Evolutionary conservation across 2,113 vertebrate genomes (phyloP).

Genomic region (Ursus arctos): DNA sequence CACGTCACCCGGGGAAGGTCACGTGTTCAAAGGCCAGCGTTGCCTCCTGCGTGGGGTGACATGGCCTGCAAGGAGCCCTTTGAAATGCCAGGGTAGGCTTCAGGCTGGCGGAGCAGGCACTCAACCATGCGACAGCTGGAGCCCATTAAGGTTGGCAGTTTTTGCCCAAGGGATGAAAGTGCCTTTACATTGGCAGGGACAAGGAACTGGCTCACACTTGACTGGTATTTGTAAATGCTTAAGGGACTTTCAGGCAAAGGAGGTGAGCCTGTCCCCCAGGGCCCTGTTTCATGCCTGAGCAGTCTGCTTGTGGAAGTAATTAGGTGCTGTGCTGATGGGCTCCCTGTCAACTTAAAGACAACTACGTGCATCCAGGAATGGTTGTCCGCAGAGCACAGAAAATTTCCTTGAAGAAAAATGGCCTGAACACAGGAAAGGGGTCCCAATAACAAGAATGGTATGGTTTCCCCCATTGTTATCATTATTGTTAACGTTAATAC

Average conservation of each 20-base stretch:
- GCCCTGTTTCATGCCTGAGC: neutral
- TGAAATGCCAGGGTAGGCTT: constrained; percentile 66
- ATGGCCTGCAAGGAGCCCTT: constrained; percentile 43
- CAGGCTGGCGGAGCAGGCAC: constrained; percentile 5
- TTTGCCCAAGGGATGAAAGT: constrained; percentile 37
- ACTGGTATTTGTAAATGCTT: constrained; percentile 34
- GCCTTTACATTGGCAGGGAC: constrained; percentile 60
- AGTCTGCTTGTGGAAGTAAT: constrained; percentile 49
- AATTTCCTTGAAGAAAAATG: neutral
- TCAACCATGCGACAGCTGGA: constrained; percentile 63
- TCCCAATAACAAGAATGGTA: neutral
- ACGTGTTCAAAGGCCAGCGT: constrained; percentile 12
- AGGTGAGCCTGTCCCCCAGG: neutral
- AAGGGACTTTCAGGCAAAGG: constrained; percentile 54
- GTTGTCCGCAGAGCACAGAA: neutral
- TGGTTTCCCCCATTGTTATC: neutral
- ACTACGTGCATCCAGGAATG: neutral
- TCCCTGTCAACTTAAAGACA: neutral
- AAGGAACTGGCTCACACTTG: constrained; percentile 52
- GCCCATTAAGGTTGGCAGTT: constrained; percentile 63
- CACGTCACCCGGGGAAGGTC: neutral
- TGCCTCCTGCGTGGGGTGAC: neutral
- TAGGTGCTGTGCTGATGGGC: constrained; percentile 36
- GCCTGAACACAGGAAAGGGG: neutral
- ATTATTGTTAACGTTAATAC: neutral